Evolutionary conservation across 92 coral and sea anemone species (phyloP).

Genomic region (Actinernus sp.): DNA sequence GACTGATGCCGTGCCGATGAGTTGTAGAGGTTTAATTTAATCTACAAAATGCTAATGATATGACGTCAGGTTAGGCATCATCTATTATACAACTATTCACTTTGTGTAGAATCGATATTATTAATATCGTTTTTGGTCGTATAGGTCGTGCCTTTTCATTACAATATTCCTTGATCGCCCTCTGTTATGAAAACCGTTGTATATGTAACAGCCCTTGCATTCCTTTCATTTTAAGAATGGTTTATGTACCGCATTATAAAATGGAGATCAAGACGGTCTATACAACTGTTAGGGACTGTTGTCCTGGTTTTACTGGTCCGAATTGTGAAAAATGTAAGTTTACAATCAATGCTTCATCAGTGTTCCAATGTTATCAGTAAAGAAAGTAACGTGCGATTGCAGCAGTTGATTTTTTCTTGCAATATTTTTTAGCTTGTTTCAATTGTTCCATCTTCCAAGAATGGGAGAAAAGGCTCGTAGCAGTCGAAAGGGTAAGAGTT

Average conservation of each 20-base stretch:
- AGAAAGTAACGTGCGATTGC: neutral
- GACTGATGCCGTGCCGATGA: too few relatives aligned
- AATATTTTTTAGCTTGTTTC: slow-evolving; percentile 67
- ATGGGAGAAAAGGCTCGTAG: slow-evolving; percentile 48
- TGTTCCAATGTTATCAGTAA: neutral
- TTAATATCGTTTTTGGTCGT: too few relatives aligned
- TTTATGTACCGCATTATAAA: slow-evolving; percentile 68
- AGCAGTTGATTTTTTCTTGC: neutral
- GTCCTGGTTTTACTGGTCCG: slow-evolving; percentile 84
- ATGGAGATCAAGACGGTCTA: slow-evolving; percentile 68
- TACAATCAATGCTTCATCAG: neutral
- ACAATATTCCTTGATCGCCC: too few relatives aligned
- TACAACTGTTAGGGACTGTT: slow-evolving; percentile 75
- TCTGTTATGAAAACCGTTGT: too few relatives aligned
- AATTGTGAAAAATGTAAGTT: slow-evolving; percentile 58
- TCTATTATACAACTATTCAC: too few relatives aligned
- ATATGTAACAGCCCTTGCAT: too few relatives aligned
- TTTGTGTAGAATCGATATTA: too few relatives aligned
- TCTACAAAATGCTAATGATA: too few relatives aligned
- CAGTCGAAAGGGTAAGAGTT: slow-evolving; percentile 63
- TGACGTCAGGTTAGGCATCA: too few relatives aligned
- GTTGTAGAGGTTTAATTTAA: too few relatives aligned
- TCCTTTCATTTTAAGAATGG: slow-evolving; percentile 33
- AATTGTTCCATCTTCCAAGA: slow-evolving; percentile 64
- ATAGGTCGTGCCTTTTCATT: too few relatives aligned